Percentiles rank a stretch among this genome's conserved stretches.
Conservation (phyloP, 1,140 invertebrate species). For the Ganaspis sp. region DNA sequence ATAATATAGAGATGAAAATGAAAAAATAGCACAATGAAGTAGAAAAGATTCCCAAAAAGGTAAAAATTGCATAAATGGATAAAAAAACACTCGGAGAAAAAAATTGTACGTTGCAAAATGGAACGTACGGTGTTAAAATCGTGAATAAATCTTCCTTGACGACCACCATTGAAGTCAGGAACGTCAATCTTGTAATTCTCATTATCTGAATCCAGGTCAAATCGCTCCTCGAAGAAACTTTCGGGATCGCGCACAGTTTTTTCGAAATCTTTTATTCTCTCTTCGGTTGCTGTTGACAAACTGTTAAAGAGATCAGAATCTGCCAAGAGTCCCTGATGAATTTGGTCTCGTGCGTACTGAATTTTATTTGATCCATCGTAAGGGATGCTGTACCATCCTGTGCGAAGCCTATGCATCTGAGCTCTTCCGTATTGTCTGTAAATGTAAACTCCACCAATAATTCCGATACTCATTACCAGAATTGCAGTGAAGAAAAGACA, state of each 20-base stretch:
- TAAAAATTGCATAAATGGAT: too few species aligned
- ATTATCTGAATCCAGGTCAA: constrained; percentile 84
- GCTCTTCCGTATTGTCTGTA: constrained; percentile 84
- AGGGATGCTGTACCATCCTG: constrained; percentile 83
- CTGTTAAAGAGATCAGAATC: constrained; percentile 65
- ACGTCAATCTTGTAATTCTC: constrained; percentile 86
- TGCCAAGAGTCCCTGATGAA: constrained; percentile 62
- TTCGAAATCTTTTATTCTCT: constrained; percentile 57
- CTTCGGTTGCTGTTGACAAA: constrained; percentile 58
- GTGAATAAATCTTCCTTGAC: constrained; percentile 89
- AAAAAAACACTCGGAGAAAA: too few species aligned
- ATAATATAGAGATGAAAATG: too few species aligned
- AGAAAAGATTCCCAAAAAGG: too few species aligned
- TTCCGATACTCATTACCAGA: constrained; percentile 84
- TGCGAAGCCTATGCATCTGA: constrained; percentile 79
- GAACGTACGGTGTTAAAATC: constrained; percentile 87
- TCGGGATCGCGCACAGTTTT: constrained; percentile 54
- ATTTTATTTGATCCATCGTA: constrained; percentile 73
- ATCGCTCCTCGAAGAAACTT: constrained; percentile 84
- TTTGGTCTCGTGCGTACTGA: constrained; percentile 64
- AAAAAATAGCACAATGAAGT: too few species aligned
- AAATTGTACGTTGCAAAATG: constrained; percentile 10
- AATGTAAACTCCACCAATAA: constrained; percentile 85
- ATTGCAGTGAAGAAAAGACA: constrained; percentile 85
- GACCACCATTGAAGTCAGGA: constrained; percentile 86